Evolutionary conservation across 23 tunicate species (phyloP).

Genomic region (Diplosoma virens): DNA sequence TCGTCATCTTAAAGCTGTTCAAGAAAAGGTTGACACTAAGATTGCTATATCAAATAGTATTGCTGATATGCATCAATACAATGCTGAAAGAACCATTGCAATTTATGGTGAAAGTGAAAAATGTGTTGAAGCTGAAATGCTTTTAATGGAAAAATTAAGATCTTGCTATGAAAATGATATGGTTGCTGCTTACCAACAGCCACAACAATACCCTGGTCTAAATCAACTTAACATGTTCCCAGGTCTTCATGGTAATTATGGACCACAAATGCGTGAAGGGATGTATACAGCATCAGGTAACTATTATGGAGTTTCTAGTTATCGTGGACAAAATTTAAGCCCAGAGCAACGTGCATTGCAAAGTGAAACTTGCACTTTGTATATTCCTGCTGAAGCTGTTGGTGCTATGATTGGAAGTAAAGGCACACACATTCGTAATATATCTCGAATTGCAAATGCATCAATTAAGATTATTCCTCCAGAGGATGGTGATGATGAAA

Average conservation of each 20-base stretch:
- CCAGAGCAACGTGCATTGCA: slow-evolving; percentile 29
- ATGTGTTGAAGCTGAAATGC: slow-evolving; percentile 75
- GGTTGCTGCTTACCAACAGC: slow-evolving; percentile 84
- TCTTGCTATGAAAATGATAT: slow-evolving; percentile 88
- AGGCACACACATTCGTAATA: slow-evolving; percentile 93
- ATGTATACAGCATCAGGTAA: slow-evolving; percentile 17
- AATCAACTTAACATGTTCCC: slow-evolving; percentile 73
- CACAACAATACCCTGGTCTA: slow-evolving; percentile 61
- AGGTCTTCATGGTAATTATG: slow-evolving; percentile 63
- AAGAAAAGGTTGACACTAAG: slow-evolving; percentile 66
- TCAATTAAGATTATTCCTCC: slow-evolving; percentile 86
- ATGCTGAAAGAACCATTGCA: slow-evolving; percentile 91
- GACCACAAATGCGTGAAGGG: slow-evolving; percentile 26
- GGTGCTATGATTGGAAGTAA: slow-evolving; percentile 97
- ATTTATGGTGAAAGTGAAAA: slow-evolving; percentile 79
- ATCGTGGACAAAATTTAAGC: slow-evolving; percentile 24
- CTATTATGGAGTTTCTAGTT: neutral
- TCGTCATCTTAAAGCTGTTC: slow-evolving; percentile 84
- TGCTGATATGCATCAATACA: slow-evolving; percentile 71
- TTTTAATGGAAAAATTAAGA: slow-evolving; percentile 89
- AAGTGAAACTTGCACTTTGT: slow-evolving; percentile 87
- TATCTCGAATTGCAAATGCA: slow-evolving; percentile 94
- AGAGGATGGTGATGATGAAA: slow-evolving; percentile 93
- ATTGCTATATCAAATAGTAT: slow-evolving; percentile 92
- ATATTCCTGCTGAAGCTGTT: slow-evolving; percentile 85